Base-by-base conservation (phyloP, 2,797 vertebrate species). In the Phoeniculus purpureus region DNA sequence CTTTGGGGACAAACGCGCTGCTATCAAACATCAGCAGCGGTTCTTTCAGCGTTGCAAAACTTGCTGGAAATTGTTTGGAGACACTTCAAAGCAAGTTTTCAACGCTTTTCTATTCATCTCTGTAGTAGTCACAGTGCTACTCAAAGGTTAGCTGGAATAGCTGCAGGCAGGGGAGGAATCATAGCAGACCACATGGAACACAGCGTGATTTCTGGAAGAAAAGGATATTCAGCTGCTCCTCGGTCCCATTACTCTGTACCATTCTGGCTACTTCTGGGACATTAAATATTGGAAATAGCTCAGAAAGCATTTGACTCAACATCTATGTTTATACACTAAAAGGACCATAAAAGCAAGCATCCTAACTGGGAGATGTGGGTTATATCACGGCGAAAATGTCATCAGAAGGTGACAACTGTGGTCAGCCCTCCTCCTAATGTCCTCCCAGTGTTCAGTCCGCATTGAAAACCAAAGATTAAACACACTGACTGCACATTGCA, bases 61-160 rank as follows among this genome's bases (percentile, higher is more conserved):
- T 90, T 81, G 84, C 56, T 83, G 81, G 76, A 87, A 94, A 93
- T 62, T 89, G 59, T 82, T 88, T 85, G 93, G 84, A 92, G 79
- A 89, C 60, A 90, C 94, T 88, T 95, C 60, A 87, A 67, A 89
- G 78, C 45, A 78, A 90, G 72, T 87, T 94, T 80, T 93, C 84
- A 76, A 27, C 66, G 64, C 59, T 93, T 93, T 92, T 60, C 3
- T 4, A 52, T 91, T 91, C 10, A 89, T 88, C 94, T 86, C 90
- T 64, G 73, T 21, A 87, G 93, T 37, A n/a, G n/a, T 43, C 81
- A 75, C 43, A 51, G 70, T 31, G 76, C 75, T 92, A 43, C 91
- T 89, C 79, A 96, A 93, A 95, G 84, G 79, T 89, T 83, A 92
- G 68, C 90, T 81, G 95, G 56, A 94, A 94, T 66, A 65, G 90